Evolutionary conservation across 2,113 vertebrate genomes (phyloP).

Genomic region (Stegastes partitus): DNA sequence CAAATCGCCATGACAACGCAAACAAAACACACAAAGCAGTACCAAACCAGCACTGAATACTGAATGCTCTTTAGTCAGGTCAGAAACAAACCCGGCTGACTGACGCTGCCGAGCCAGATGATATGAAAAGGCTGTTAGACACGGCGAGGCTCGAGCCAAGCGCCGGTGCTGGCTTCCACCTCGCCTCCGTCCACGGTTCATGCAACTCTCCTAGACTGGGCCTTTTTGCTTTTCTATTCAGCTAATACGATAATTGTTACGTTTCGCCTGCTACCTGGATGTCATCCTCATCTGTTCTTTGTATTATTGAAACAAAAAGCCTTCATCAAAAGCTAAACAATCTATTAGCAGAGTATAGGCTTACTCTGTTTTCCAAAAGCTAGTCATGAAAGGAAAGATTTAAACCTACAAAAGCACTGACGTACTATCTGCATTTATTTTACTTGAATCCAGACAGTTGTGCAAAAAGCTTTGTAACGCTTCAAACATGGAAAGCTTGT

Average conservation of each 20-base stretch:
- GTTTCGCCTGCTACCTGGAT: neutral
- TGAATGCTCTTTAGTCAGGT: conserved; percentile 63
- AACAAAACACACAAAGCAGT: conserved; percentile 79
- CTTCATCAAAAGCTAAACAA: too few relatives aligned
- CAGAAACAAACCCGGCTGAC: conserved; percentile 50
- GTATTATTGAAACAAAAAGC: neutral
- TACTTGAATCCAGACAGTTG: too few relatives aligned
- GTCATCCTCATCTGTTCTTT: neutral
- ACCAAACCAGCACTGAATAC: conserved; percentile 54
- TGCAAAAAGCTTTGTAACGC: too few relatives aligned
- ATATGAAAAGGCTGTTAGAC: conserved; percentile 49
- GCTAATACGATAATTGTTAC: neutral
- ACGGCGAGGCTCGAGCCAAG: conserved; percentile 21
- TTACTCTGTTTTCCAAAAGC: too few relatives aligned
- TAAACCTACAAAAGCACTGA: too few relatives aligned
- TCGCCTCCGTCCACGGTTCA: conserved; percentile 25
- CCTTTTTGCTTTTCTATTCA: conserved; percentile 9
- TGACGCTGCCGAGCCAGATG: conserved; percentile 31
- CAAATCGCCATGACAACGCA: conserved; percentile 76
- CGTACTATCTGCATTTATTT: too few relatives aligned
- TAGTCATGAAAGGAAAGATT: too few relatives aligned
- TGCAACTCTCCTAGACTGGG: neutral
- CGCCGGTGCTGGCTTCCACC: conserved; percentile 22
- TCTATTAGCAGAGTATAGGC: too few relatives aligned
- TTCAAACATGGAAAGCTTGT: neutral